Conservation (phyloP, 2,113 vertebrate species). For the Coptodon bakossiorum region DNA sequence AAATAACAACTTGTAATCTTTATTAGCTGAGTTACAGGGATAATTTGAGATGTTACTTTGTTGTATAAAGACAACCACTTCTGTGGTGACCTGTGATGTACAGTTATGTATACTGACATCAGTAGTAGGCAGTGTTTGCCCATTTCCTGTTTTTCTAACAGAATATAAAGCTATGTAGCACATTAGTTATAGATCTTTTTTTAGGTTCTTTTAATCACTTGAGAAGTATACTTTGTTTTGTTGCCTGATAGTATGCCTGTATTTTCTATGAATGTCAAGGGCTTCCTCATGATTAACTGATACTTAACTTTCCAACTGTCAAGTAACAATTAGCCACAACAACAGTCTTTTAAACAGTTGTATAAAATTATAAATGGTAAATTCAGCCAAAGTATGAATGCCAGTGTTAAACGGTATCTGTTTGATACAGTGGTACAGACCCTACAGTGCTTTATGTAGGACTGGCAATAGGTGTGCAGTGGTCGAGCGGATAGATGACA, state of each 20-base stretch:
- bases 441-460: neutral
- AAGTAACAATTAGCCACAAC: neutral
- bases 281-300: slow-evolving; percentile 80
- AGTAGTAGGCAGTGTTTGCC: slow-evolving; percentile 82
- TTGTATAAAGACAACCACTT: slow-evolving; percentile 81
- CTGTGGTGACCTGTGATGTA: slow-evolving; percentile 80
- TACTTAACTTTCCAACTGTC: slow-evolving; percentile 73
- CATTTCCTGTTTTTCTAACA: slow-evolving; percentile 74
- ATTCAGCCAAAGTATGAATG: slow-evolving; percentile 44
- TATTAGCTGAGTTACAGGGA: slow-evolving; percentile 72
- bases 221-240: slow-evolving; percentile 81
- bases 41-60: slow-evolving; percentile 78
- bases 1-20: slow-evolving; percentile 52
- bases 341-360: neutral
- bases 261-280: slow-evolving; percentile 90
- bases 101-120: slow-evolving; percentile 80
- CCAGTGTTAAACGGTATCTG: neutral
- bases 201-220: slow-evolving; percentile 81
- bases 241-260: slow-evolving; percentile 83
- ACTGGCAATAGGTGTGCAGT: neutral
- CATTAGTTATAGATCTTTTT: slow-evolving; percentile 27
- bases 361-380: slow-evolving; percentile 2
- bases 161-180: slow-evolving; percentile 22
- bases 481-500: neutral
- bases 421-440: neutral